Evolutionary conservation across 2,113 vertebrate species (phyloP).

Genomic region (Anser brachyrhynchus): DNA sequence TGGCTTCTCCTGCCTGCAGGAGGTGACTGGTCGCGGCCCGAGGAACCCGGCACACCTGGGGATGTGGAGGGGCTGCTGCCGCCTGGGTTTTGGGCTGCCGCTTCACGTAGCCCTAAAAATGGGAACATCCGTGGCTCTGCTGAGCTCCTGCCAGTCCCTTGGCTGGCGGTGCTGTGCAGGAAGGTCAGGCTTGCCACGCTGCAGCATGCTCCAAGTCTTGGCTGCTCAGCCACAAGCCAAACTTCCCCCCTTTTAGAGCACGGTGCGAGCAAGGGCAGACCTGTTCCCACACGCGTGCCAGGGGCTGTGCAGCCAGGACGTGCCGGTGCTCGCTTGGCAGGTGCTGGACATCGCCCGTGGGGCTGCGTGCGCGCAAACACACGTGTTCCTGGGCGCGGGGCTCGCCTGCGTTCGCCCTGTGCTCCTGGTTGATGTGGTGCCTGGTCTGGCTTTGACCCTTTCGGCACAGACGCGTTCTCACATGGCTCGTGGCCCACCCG

Average conservation of each 20-base stretch:
- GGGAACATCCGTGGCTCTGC: background rate
- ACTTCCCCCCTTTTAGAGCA: background rate
- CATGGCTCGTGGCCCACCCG: accelerated
- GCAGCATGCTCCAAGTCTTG: background rate
- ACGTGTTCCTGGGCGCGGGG: background rate
- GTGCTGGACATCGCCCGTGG: background rate
- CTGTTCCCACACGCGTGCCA: background rate
- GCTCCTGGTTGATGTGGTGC: background rate
- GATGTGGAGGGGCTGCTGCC: background rate
- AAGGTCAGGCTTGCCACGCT: background rate
- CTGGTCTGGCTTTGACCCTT: slow-evolving; percentile 1
- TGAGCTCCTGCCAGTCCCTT: background rate
- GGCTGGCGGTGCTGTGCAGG: accelerated
- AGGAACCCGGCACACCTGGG: background rate
- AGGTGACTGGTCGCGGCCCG: background rate
- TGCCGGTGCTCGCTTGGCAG: background rate
- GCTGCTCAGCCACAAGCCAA: background rate
- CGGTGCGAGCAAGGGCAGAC: background rate
- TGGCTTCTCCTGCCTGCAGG: slow-evolving; percentile 5
- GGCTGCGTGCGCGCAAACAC: background rate
- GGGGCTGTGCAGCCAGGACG: background rate
- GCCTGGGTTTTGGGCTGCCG: background rate
- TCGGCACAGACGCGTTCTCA: background rate
- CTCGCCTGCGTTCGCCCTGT: background rate
- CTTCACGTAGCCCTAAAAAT: background rate